Evolutionary conservation across 2,888 invertebrate genomes (phyloP).

Genomic region (Agonum fuliginosum): DNA sequence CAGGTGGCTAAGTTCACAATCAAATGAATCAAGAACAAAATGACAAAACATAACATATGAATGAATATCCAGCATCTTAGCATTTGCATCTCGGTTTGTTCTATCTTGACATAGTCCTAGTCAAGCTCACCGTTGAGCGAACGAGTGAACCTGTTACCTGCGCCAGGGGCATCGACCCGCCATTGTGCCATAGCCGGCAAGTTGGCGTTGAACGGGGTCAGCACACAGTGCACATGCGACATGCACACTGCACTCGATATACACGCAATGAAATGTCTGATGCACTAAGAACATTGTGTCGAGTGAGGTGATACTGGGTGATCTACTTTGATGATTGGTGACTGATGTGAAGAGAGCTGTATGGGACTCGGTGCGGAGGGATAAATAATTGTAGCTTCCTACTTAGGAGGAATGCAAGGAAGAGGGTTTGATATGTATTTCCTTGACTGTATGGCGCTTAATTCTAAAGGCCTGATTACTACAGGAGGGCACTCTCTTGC

Average conservation of each 20-base stretch:
- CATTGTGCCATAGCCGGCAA: constrained; percentile 38
- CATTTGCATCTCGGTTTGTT: background rate
- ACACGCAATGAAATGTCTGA: constrained; percentile 1
- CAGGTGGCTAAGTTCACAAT: too few species aligned
- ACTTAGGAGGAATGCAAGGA: too few species aligned
- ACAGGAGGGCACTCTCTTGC: too few species aligned
- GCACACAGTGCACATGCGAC: constrained; percentile 16
- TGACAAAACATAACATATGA: too few species aligned
- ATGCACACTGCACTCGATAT: constrained; percentile 23
- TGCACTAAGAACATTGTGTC: background rate
- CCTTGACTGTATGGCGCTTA: too few species aligned
- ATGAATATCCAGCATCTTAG: too few species aligned
- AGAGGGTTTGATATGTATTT: too few species aligned
- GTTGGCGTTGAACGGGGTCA: constrained; percentile 50
- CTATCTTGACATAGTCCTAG: background rate
- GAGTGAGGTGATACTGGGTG: background rate
- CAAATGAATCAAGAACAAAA: too few species aligned
- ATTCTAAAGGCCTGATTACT: too few species aligned
- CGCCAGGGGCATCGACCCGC: constrained; percentile 58
- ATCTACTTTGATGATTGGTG: background rate
- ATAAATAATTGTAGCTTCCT: too few species aligned
- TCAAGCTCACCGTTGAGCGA: background rate
- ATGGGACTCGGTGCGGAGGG: too few species aligned
- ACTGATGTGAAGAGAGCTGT: background rate
- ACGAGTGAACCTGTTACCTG: constrained; percentile 57